Base-by-base conservation (phyloP, 2,797 vertebrate species). In the Lindbergichthys nudifrons region DNA sequence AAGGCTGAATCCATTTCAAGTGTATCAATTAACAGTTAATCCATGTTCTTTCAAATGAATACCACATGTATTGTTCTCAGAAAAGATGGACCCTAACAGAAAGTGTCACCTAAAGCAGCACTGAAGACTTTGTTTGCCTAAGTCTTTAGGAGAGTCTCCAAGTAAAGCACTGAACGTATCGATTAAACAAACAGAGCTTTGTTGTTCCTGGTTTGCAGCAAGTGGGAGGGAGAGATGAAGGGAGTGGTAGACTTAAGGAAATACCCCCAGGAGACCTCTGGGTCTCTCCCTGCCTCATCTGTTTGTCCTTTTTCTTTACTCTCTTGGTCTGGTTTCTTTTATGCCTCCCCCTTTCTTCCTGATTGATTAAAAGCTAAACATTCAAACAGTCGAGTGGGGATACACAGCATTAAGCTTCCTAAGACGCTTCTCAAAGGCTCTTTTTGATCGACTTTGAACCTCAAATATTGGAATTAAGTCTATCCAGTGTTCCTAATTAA, bases 111-210 rank as follows among this genome's bases (percentile, higher is more conserved):
- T 26, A 7, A 13, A 58, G n/a, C 18, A 50, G 68, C 48, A 5
- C 43, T 32, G 1, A 18, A 64, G 60, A 59, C 57, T 72, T 73
- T 68, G 68, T 77, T 65, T 72, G 9, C 16, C 50, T 65, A 59
- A 0, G 65, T 69, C 57, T 65, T 65, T 72, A 75, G 78, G 80
- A 82, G 30, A 36, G 32, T 19, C 19, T 83, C 82, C 77, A 82
- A 80, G 72, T 48, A 50, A 81, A 85, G 61, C 63, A 21, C 60
- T 83, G 75, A 86, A 75, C 73, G 61, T 86, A 87, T 89, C 61
- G 70, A 88, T 87, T 80, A 86, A 89, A 87, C 85, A 89, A 81
- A 84, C 85, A 23, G 42, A 0, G 60, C 86, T 89, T 81, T 92
- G 89, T 90, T 87, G 80, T 81, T 81, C 51, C 72, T 59, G 66